Conservation (phyloP, 1,140 invertebrate genomes). For the Drosophila repletoides region DNA sequence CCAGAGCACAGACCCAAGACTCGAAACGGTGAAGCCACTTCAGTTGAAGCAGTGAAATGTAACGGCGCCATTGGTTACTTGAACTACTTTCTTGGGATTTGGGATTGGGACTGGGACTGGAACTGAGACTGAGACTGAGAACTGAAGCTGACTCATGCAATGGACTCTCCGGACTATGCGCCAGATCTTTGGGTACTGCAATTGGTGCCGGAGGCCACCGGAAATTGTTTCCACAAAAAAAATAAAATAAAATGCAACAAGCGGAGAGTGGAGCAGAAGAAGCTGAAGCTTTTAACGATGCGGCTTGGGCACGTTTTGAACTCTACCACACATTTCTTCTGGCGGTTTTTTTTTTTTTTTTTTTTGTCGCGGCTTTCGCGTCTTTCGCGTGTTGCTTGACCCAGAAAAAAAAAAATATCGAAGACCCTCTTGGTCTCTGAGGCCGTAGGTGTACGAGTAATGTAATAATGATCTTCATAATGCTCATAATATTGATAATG, state of each 20-base stretch:
- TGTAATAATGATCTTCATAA: constrained; percentile 32
- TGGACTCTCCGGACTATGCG: neutral
- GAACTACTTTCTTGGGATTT: constrained; percentile 61
- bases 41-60: constrained; percentile 68
- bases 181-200: constrained; percentile 23
- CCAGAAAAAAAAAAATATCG: constrained; percentile 55
- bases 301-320: constrained; percentile 67
- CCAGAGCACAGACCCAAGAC: neutral
- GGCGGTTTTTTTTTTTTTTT: constrained; percentile 7
- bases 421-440: constrained; percentile 22
- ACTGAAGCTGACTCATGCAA: constrained; percentile 32
- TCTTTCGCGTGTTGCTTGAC: constrained; percentile 60
- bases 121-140: too few relatives aligned
- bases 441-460: constrained; percentile 51
- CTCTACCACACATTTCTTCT: constrained; percentile 55
- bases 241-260: constrained; percentile 11
- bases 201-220: constrained; percentile 53
- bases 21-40: constrained; percentile 31
- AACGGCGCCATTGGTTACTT: constrained; percentile 71
- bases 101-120: constrained; percentile 10
- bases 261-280: constrained; percentile 15
- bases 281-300: constrained; percentile 67
- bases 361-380: constrained; percentile 15
- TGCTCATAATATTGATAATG: constrained; percentile 12
- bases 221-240: constrained; percentile 59